phyloP scores from a whole-genome alignment of 2,113 vertebrate species.

The Thamnophis sirtalis region DNA sequence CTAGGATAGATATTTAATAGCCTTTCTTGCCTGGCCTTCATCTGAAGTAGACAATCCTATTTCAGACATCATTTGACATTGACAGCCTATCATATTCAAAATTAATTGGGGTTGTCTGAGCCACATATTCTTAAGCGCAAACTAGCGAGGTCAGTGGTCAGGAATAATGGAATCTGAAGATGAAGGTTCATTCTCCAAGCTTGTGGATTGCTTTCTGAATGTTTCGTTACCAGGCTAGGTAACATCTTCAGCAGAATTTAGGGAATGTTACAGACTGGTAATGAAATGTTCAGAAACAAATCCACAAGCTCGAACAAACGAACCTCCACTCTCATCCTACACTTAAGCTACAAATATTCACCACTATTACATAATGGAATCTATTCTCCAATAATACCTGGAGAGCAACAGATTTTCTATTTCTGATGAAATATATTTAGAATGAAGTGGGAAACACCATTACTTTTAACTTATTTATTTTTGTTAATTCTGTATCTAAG shows the following conservation, averaged over 20 bases:
- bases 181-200: too few relatives aligned
- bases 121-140: background rate
- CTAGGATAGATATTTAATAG: background rate
- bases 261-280: too few relatives aligned
- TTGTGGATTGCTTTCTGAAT: too few relatives aligned
- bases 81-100: background rate
- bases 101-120: background rate
- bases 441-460: background rate
- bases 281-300: too few relatives aligned
- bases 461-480: background rate
- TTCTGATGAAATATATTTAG: background rate
- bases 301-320: too few relatives aligned
- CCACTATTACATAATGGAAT: too few relatives aligned
- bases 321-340: too few relatives aligned
- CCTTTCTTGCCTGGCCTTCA: background rate
- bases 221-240: too few relatives aligned
- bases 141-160: background rate
- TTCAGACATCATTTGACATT: background rate
- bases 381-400: background rate
- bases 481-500: background rate
- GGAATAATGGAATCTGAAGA: background rate
- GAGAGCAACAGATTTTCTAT: too few relatives aligned
- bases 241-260: too few relatives aligned
- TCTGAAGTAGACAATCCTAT: background rate
- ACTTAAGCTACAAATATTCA: too few relatives aligned